A percentile compares a stretch with the other conserved stretches of the same genome.
Evolutionary conservation across 2,113 vertebrate genomes (phyloP).

Genomic region (Brienomyrus brachyistius): DNA sequence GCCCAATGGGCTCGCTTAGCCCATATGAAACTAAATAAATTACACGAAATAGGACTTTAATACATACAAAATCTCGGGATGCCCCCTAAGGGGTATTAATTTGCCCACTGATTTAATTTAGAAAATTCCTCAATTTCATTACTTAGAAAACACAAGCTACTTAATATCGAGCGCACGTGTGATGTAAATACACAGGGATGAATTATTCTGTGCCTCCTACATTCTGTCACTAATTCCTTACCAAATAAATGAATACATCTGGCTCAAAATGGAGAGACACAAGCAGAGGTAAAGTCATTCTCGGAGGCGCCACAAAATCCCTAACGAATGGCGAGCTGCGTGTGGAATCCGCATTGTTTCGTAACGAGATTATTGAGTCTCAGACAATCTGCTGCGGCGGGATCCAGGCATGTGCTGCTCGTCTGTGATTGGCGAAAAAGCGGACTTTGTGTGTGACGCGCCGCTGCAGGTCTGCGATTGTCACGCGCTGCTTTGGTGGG

Average conservation of each 20-base stretch:
- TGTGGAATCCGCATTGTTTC: neutral
- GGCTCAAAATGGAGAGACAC: constrained; percentile 7
- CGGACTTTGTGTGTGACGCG: constrained; percentile 50
- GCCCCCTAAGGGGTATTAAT: constrained; percentile 33
- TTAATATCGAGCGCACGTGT: constrained; percentile 49
- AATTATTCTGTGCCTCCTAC: constrained; percentile 39
- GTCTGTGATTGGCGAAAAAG: neutral
- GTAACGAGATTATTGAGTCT: constrained; percentile 1
- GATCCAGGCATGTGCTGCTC: neutral
- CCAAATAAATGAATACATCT: constrained; percentile 29
- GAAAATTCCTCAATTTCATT: constrained; percentile 41
- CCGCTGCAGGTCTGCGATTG: constrained; percentile 49
- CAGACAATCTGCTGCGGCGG: neutral
- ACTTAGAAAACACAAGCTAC: constrained; percentile 35
- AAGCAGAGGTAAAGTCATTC: constrained; percentile 23
- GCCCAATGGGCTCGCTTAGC: constrained; percentile 4
- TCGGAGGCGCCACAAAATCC: neutral
- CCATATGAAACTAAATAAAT: constrained; percentile 16
- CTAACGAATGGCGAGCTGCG: neutral
- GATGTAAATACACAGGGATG: constrained; percentile 35
- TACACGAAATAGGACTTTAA: constrained; percentile 12
- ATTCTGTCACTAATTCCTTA: constrained; percentile 26
- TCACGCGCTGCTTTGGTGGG: constrained; percentile 19
- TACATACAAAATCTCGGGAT: constrained; percentile 22
- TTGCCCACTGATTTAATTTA: constrained; percentile 41